Evolutionary conservation across 37 sponge, comb jelly and placozoan genomes (phyloP).

Genomic region (Aplysina aerophoba): DNA sequence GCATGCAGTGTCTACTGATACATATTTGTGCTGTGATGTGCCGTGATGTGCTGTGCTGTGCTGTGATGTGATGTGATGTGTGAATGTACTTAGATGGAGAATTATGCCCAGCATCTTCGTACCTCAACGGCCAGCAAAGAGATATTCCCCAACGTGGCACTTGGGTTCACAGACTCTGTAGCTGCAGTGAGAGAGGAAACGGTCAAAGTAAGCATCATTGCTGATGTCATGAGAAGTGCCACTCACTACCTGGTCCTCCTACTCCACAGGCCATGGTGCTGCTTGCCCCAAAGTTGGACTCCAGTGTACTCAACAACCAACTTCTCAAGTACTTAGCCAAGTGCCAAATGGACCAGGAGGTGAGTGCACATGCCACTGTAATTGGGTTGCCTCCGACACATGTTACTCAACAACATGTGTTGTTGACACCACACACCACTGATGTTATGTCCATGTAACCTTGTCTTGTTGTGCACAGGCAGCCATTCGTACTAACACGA

Average conservation of each 20-base stretch:
- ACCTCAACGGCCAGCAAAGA: slow-evolving; percentile 75
- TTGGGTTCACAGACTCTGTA: slow-evolving; percentile 92
- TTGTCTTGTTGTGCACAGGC: slow-evolving; percentile 45
- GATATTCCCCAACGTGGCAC: slow-evolving; percentile 84
- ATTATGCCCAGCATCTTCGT: slow-evolving; percentile 77
- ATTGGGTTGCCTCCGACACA: slow-evolving; percentile 12
- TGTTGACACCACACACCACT: background rate
- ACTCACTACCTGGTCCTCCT: background rate
- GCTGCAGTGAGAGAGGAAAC: slow-evolving; percentile 92
- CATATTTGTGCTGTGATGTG: background rate
- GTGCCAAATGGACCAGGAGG: slow-evolving; percentile 88
- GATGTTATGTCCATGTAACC: background rate
- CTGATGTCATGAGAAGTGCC: background rate
- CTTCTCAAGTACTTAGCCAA: slow-evolving; percentile 91
- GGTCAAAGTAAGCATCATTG: slow-evolving; percentile 62
- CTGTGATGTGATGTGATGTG: slow-evolving; percentile 4
- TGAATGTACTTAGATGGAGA: slow-evolving; percentile 56
- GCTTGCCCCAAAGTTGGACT: slow-evolving; percentile 83
- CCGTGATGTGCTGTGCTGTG: no score
- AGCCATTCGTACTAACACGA: slow-evolving; percentile 88
- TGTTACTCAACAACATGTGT: background rate
- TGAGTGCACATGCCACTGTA: no score
- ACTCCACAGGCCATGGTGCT: slow-evolving; percentile 74
- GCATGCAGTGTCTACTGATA: background rate
- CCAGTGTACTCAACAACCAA: slow-evolving; percentile 67